Conservation (phyloP, 2,113 vertebrate species). For the Pelodiscus sinensis region DNA sequence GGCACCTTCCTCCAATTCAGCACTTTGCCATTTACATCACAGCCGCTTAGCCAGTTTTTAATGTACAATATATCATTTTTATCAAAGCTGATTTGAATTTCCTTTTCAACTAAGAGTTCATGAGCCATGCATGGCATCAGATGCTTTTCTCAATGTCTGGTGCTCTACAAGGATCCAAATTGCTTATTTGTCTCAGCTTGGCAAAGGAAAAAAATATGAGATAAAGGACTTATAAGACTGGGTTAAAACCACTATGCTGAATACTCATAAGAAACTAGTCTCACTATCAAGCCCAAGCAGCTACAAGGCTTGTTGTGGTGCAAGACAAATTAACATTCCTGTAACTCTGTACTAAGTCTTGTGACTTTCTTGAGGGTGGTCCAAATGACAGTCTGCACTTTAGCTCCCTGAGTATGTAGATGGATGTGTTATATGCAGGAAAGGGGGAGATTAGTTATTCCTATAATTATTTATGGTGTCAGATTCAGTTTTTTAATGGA, state of each 20-base stretch:
- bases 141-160: neutral
- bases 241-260: neutral
- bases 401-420: neutral
- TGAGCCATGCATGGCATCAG: neutral
- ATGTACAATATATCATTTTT: neutral
- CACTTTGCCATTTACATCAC: neutral
- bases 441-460: neutral
- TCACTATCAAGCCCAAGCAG: neutral
- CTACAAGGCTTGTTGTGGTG: no score
- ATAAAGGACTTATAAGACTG: neutral
- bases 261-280: neutral
- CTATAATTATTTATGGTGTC: neutral
- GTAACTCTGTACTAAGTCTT: neutral
- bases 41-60: neutral
- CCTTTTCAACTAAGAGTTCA: neutral
- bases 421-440: neutral
- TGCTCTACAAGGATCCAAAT: neutral
- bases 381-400: neutral
- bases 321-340: neutral
- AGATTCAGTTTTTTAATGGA: neutral
- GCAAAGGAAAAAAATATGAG: neutral
- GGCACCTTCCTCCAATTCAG: neutral
- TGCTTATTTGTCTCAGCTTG: neutral
- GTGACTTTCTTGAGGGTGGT: neutral
- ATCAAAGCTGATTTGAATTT: neutral